Evolutionary conservation across 2,888 invertebrate species (phyloP).

Genomic region (Drosophila monieri): DNA sequence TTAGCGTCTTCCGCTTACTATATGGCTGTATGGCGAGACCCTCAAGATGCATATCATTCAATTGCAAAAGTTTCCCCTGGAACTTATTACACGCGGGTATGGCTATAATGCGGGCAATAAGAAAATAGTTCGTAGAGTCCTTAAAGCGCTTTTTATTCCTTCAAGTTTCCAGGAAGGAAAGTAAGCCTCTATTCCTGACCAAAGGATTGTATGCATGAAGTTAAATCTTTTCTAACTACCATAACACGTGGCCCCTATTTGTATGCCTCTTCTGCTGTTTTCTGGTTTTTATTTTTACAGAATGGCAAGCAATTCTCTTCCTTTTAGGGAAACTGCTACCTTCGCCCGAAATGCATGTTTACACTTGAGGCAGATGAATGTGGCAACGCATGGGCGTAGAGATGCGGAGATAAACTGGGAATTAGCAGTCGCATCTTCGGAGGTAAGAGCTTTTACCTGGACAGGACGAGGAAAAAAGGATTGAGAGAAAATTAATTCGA

Average conservation of each 20-base stretch:
- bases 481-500: slow-evolving; percentile 33
- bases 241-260: slow-evolving; percentile 57
- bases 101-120: neutral
- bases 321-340: slow-evolving; percentile 30
- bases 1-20: slow-evolving; percentile 76
- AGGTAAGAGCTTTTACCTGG: slow-evolving; percentile 8
- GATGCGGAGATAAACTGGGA: slow-evolving; percentile 8
- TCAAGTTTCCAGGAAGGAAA: neutral
- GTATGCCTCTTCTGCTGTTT: slow-evolving; percentile 10
- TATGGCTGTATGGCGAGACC: slow-evolving; percentile 71
- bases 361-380: slow-evolving; percentile 55
- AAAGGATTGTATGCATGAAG: slow-evolving; percentile 13
- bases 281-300: slow-evolving; percentile 29
- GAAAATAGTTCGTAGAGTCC: neutral
- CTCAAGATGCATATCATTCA: slow-evolving; percentile 51
- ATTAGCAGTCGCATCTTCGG: neutral
- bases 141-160: neutral
- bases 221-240: slow-evolving; percentile 54
- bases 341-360: slow-evolving; percentile 58
- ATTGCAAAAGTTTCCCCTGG: slow-evolving; percentile 54
- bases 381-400: slow-evolving; percentile 32
- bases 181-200: neutral
- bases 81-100: slow-evolving; percentile 56
- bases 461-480: slow-evolving; percentile 8
- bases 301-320: slow-evolving; percentile 39